Conservation (phyloP, 2,888 invertebrate genomes). For the Gymnocheta viridis region DNA sequence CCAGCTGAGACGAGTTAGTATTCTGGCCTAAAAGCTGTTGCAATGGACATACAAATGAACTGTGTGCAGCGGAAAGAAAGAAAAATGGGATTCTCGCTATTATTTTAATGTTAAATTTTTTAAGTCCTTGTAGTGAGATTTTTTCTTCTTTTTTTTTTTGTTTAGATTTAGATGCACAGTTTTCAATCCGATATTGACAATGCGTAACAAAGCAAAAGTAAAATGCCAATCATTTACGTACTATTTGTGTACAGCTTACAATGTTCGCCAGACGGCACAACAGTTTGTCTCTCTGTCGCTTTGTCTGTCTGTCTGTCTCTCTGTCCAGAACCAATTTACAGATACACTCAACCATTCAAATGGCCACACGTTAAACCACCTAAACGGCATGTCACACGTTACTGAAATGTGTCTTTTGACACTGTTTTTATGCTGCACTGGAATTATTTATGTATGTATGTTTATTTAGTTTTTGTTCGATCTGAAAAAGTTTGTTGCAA, state of each 20-base stretch:
- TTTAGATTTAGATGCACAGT: conserved; percentile 7
- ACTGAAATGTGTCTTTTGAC: conserved; percentile 67
- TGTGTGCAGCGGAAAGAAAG: not conserved
- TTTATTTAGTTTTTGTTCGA: conserved; percentile 32
- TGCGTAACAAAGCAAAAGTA: conserved; percentile 70
- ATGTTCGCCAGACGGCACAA: conserved; percentile 19
- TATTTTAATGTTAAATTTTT: conserved; percentile 31
- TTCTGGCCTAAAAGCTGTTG: not conserved
- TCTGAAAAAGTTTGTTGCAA: conserved; percentile 18
- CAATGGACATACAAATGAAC: not conserved
- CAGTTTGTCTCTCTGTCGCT: not conserved
- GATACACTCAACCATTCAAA: not conserved
- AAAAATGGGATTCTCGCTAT: conserved; percentile 1
- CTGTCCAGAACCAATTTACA: not conserved
- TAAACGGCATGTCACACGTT: conserved; percentile 67
- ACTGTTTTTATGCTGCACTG: conserved; percentile 56
- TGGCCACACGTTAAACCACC: conserved; percentile 63
- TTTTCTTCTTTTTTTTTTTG: conserved; percentile 14
- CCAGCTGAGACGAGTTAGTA: conserved; percentile 18
- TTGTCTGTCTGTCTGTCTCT: not conserved
- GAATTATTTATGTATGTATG: conserved; percentile 29
- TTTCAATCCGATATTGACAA: conserved; percentile 61
- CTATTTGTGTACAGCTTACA: conserved; percentile 39
- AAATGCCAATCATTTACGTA: conserved; percentile 69
- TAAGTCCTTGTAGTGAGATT: conserved; percentile 35